These are phyloP conservation scores for Carcharodon carcharias DNA, from an alignment of 2,797 vertebrate species.

Conservation along the genomic window DNA sequence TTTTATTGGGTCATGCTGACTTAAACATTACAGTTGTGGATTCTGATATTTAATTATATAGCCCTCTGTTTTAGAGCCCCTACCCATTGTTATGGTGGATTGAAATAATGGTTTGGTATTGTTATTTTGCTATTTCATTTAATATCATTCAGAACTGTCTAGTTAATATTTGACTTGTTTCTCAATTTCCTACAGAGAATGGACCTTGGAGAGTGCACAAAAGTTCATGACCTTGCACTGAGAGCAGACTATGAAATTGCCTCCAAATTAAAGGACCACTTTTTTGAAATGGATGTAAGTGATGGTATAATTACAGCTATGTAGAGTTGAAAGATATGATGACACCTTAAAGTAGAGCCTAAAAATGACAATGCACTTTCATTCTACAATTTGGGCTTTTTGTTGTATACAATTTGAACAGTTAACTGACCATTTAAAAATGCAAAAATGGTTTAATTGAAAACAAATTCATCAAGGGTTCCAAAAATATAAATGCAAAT, in stretches of 20 bases:
- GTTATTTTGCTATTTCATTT: slow-evolving; percentile 27
- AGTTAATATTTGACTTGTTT: neutral
- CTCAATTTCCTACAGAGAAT: slow-evolving; percentile 70
- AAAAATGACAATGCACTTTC: neutral
- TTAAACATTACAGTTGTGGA: neutral
- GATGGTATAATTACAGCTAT: neutral
- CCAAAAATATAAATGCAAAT: neutral
- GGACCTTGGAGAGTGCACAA: slow-evolving; percentile 96
- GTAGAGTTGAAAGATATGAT: neutral
- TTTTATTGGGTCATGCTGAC: neutral
- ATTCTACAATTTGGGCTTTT: neutral
- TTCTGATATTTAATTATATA: neutral
- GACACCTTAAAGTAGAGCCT: neutral
- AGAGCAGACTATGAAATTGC: slow-evolving; percentile 97
- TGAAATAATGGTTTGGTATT: neutral
- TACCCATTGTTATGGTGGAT: neutral
- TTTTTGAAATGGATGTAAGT: slow-evolving; percentile 98
- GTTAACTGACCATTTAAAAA: neutral
- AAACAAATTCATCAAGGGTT: neutral
- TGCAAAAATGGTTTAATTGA: neutral
- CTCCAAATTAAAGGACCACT: slow-evolving; percentile 94
- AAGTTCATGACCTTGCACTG: slow-evolving; percentile 92
- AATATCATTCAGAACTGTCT: neutral
- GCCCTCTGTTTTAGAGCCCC: neutral
- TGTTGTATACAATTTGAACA: neutral